These are phyloP conservation scores for Macaria notata DNA, from an alignment of 2,888 invertebrate species.

Conservation along the genomic window DNA sequence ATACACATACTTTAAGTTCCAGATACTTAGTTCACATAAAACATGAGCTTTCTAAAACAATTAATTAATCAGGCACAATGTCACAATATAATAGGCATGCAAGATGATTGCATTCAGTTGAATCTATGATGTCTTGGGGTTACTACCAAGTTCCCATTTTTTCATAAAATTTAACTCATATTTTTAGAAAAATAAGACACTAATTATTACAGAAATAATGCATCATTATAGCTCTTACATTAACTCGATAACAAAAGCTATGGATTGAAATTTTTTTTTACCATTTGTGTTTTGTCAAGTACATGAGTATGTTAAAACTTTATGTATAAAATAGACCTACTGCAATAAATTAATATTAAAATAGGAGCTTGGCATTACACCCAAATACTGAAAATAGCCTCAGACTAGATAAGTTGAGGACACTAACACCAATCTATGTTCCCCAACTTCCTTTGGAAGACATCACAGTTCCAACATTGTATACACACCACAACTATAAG, in stretches of 20 bases:
- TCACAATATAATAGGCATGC: background rate
- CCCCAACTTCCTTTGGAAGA: slow-evolving; percentile 23
- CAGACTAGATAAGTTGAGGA: slow-evolving; percentile 25
- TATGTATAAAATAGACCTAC: background rate
- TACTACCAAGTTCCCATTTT: no score
- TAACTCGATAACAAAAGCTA: no score
- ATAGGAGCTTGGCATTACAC: slow-evolving; percentile 11
- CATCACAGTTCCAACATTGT: slow-evolving; percentile 41
- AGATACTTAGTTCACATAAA: no score
- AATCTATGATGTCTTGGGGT: slow-evolving; percentile 39
- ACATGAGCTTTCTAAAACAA: slow-evolving; percentile 11
- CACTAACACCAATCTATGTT: slow-evolving; percentile 4
- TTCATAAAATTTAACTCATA: no score
- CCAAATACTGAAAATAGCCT: slow-evolving; percentile 51
- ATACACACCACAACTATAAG: slow-evolving; percentile 34
- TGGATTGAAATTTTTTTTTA: no score
- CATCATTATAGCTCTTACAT: no score
- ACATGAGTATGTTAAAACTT: no score
- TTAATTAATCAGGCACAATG: slow-evolving; percentile 32
- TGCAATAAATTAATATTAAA: background rate
- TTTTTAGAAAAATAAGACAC: no score
- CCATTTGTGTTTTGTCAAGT: no score
- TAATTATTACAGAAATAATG: no score
- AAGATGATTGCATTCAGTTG: slow-evolving; percentile 27
- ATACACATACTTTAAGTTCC: no score